These are phyloP conservation scores for Hartigia nigra DNA, from an alignment of 2,888 invertebrate species.

Conservation along the genomic window DNA sequence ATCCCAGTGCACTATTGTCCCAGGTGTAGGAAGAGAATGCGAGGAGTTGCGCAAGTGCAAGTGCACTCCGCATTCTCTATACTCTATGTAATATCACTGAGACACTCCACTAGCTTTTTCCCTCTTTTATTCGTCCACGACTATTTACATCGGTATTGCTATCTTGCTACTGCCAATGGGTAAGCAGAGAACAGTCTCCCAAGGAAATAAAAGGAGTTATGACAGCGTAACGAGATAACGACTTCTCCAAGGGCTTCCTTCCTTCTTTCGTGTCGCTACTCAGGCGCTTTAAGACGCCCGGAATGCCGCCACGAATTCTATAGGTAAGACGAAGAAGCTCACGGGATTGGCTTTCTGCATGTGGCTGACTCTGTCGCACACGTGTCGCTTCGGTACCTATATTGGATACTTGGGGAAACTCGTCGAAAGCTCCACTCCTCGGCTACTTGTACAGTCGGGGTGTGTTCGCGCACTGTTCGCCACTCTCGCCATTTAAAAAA, in stretches of 20 bases:
- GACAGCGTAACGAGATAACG: constrained; percentile 6
- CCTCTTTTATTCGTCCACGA: neutral
- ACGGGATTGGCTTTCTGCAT: neutral
- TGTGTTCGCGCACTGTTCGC: neutral
- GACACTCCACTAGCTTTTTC: too few species aligned
- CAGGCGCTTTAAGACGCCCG: neutral
- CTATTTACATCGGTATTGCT: too few species aligned
- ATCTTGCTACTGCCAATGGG: neutral
- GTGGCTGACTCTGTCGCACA: neutral
- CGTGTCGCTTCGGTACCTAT: neutral
- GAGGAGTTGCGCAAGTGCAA: neutral
- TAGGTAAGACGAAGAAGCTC: neutral
- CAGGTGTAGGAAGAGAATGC: neutral
- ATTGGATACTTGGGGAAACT: neutral
- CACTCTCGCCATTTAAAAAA: neutral
- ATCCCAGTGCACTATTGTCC: neutral
- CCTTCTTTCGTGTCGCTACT: neutral
- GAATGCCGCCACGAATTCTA: neutral
- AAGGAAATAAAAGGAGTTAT: constrained; percentile 1
- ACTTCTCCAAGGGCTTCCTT: neutral
- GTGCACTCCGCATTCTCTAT: neutral
- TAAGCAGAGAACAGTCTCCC: neutral
- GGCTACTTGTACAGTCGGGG: neutral
- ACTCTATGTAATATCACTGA: too few species aligned
- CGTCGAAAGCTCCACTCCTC: neutral